Conservation (phyloP, 1,140 invertebrate species). For the Hycleus phaleratus region DNA sequence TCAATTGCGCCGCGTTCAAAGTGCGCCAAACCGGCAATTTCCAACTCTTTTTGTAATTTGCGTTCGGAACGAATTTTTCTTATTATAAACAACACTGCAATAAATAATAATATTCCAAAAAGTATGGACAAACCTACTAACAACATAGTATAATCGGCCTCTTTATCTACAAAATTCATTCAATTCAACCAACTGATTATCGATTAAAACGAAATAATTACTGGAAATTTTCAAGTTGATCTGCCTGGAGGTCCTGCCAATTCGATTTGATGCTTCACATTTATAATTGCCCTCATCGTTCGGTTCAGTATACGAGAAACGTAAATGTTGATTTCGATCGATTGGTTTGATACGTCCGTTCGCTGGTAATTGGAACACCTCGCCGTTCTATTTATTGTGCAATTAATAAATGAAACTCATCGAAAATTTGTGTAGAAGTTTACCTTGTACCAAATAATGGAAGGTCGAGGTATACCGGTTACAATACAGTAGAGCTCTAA, state of each 20-base stretch:
- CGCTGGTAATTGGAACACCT: background rate
- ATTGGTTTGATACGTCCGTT: background rate
- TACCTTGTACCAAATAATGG: background rate
- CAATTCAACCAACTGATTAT: background rate
- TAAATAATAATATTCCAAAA: background rate
- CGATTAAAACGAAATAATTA: background rate
- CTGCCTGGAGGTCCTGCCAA: background rate
- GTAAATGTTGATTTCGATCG: background rate
- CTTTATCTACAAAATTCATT: background rate
- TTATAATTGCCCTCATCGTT: background rate
- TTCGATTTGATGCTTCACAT: background rate
- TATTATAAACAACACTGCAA: background rate
- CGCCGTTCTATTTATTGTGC: background rate
- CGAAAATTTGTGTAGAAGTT: background rate
- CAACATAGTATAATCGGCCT: background rate
- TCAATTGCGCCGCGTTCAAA: constrained; percentile 73
- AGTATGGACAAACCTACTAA: background rate
- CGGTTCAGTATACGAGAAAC: background rate
- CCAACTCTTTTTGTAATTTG: constrained; percentile 47
- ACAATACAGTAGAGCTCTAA: background rate
- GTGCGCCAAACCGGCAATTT: constrained; percentile 58
- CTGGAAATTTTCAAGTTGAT: background rate
- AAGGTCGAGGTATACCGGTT: background rate
- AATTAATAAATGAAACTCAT: background rate
- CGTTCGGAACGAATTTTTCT: constrained; percentile 2